These are phyloP conservation scores for Coracias cyanogaster DNA, from an alignment of 2,797 vertebrate species.

Conservation along the genomic window DNA sequence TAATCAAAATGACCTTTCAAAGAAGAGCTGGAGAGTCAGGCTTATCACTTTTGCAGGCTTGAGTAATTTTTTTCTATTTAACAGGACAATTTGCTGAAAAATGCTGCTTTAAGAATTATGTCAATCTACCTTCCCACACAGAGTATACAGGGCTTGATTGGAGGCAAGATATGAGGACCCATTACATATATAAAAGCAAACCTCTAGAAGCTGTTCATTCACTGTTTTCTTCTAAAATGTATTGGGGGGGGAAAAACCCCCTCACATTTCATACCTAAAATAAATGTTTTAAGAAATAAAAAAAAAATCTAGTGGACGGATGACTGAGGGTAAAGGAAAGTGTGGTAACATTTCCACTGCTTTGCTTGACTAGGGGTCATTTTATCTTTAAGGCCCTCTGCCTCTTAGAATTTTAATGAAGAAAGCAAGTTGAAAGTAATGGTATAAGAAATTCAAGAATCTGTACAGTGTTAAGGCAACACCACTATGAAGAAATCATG, in stretches of 20 bases:
- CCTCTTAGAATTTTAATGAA: not conserved
- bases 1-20: constrained; percentile 75
- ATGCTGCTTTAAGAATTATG: constrained; percentile 52
- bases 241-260: not conserved
- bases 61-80: constrained; percentile 74
- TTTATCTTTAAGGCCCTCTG: not conserved
- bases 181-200: constrained; percentile 4
- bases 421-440: not conserved
- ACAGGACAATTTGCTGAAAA: constrained; percentile 71
- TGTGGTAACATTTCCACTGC: not conserved
- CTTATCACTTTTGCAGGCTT: constrained; percentile 61
- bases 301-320: not conserved
- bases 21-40: constrained; percentile 55
- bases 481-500: not conserved
- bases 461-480: not conserved
- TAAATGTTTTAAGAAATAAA: not conserved
- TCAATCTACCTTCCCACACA: not conserved
- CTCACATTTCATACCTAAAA: not conserved
- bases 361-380: not conserved
- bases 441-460: not conserved
- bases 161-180: not conserved
- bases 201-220: not conserved
- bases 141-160: not conserved
- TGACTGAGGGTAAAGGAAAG: not conserved
- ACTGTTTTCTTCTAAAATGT: not conserved